Conservation (phyloP, 2,797 vertebrate genomes). For the Cephalopachus bancanus region DNA sequence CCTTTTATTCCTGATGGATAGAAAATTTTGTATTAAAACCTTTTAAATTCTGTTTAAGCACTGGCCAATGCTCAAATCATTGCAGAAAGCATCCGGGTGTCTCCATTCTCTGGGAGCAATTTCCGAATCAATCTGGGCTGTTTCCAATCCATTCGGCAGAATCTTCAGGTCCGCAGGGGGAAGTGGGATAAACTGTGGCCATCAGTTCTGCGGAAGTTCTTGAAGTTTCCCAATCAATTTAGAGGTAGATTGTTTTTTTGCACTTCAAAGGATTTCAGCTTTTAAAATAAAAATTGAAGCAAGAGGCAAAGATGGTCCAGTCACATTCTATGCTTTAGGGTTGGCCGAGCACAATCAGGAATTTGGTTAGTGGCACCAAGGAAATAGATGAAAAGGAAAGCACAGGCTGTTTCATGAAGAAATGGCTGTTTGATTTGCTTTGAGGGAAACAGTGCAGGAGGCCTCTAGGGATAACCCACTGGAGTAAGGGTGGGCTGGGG, state of each 20-base stretch:
- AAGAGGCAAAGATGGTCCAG: conserved; percentile 13
- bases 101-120: conserved; percentile 4
- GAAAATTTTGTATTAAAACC: conserved; percentile 39
- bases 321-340: conserved; percentile 27
- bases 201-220: conserved; percentile 38
- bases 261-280: conserved; percentile 48
- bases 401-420: conserved; percentile 41
- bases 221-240: conserved; percentile 65
- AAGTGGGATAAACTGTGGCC: background rate
- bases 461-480: background rate
- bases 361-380: conserved; percentile 57
- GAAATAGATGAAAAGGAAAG: conserved; percentile 62
- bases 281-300: conserved; percentile 68
- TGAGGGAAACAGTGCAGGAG: conserved; percentile 1
- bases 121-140: background rate
- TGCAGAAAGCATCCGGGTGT: background rate
- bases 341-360: conserved; percentile 61
- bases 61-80: background rate
- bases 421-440: conserved; percentile 44
- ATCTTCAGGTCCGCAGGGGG: background rate
- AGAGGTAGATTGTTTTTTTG: conserved; percentile 56
- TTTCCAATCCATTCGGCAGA: background rate
- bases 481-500: background rate
- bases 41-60: conserved; percentile 45
- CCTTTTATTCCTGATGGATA: conserved; percentile 15